Evolutionary conservation across 1,140 invertebrate species (phyloP), one percentile per base, ranked within the genome.

Genomic region (Nymphalis io): DNA sequence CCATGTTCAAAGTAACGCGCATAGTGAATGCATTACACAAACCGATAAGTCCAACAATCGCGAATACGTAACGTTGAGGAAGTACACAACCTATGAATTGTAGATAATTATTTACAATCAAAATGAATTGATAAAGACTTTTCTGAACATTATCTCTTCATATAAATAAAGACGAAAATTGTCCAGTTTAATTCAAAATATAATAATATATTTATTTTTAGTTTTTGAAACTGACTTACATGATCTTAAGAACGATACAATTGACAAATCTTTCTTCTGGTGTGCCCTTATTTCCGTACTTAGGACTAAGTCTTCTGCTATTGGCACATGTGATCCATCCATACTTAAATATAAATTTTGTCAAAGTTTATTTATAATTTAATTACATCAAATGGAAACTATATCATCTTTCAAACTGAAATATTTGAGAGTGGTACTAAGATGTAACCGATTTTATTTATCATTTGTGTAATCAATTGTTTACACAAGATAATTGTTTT

Each of bases 21-120:
- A 98, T 95, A 3, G 96, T 95, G 80, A 98, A 98, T 0, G 97
- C 95, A 81, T 96, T 96, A 48, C 95, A 93, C 11, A 97, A 93
- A 12, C 95, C 96, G 48, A 96, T 82, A 73, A 97, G 96, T 23
- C 96, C 96, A 93, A 97, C 95, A 3, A 97, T 85, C 0, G 95
- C 95, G 62, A 97, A 93, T n/a, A 96, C 91, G 85, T 95, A 95
- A 74, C 95, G 87, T 79, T 95, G 95, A 1, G 94, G 94, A 61
- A 95, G 87, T 33, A 93, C 71, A 70, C 93, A 93, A 88, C 90
- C 94, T 95, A 81, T 40, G 78, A 80, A 57, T 27, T 27, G 21
- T 27, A 27, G 1, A 51, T 51, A 2, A 20, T 51, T 18, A 12
- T 51, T 15, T 11, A 20, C 27, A 8, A 33, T 8, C 10, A 33